A percentile compares a stretch with the other conserved stretches of the same genome.
Evolutionary conservation across 2,797 vertebrate species (phyloP).

Genomic region (Amblyopsis hoosieri): DNA sequence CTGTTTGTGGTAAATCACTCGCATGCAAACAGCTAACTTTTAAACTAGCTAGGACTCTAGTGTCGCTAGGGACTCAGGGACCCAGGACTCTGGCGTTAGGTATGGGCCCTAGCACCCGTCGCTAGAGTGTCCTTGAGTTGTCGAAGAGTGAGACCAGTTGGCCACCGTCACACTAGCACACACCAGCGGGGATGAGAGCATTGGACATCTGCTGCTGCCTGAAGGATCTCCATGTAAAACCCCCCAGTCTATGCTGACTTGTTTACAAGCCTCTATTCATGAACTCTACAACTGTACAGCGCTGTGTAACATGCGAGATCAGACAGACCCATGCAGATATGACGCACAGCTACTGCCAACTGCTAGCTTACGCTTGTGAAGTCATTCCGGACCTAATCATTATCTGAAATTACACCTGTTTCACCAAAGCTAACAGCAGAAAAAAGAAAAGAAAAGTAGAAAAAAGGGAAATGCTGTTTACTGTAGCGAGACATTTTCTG

Average conservation of each 20-base stretch:
- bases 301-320: conserved; percentile 47
- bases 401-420: background rate
- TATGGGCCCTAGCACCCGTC: too few species aligned
- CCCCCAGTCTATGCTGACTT: conserved; percentile 62
- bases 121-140: too few species aligned
- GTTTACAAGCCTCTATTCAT: conserved; percentile 65
- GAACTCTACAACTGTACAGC: conserved; percentile 67
- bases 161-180: background rate
- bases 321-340: conserved; percentile 33
- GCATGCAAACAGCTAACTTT: too few species aligned
- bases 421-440: conserved; percentile 1
- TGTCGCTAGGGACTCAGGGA: too few species aligned
- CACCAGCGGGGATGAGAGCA: conserved; percentile 19
- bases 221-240: conserved; percentile 50
- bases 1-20: conserved; percentile 29
- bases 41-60: too few species aligned
- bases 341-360: background rate
- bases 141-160: too few species aligned
- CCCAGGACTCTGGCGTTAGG: too few species aligned
- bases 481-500: background rate
- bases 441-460: background rate
- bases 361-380: background rate
- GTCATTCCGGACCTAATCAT: conserved; percentile 3
- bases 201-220: conserved; percentile 56
- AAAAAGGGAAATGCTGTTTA: background rate